phyloP scores from a whole-genome alignment of 2,113 vertebrate genomes.

The Malurus cyaneus region DNA sequence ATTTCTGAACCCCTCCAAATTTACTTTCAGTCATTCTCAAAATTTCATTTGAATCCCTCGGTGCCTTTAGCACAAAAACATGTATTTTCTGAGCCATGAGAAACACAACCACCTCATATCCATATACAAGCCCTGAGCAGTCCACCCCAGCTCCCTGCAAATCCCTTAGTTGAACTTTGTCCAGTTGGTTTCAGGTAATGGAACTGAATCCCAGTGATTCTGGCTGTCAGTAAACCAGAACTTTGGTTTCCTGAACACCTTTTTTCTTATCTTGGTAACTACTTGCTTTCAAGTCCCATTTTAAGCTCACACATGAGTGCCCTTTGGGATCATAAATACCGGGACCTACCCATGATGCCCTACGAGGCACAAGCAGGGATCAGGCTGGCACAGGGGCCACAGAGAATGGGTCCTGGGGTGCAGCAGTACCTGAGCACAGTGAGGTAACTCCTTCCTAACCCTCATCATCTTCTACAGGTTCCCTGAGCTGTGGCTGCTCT shows the following conservation, averaged over 20 bases:
- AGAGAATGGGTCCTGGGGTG: fast-evolving
- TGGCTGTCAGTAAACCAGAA: background rate
- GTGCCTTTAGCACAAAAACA: background rate
- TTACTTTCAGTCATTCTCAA: background rate
- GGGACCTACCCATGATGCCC: background rate
- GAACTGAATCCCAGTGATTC: background rate
- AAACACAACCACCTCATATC: background rate
- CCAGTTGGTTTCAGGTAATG: background rate
- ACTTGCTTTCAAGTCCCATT: background rate
- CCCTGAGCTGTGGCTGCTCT: background rate
- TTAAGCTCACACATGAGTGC: background rate
- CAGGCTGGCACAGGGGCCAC: fast-evolving
- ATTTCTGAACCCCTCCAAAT: background rate
- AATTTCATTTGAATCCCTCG: background rate
- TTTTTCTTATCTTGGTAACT: background rate
- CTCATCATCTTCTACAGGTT: background rate
- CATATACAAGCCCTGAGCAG: background rate
- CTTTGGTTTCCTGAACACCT: background rate
- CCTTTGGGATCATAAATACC: background rate
- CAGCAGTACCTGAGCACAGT: background rate
- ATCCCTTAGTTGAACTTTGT: background rate
- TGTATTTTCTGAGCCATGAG: background rate
- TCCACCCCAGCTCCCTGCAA: background rate
- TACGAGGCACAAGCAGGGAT: background rate
- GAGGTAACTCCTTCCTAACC: background rate